These are phyloP conservation scores for Staurois parvus DNA, from an alignment of 2,797 vertebrate species.

Conservation along the genomic window DNA sequence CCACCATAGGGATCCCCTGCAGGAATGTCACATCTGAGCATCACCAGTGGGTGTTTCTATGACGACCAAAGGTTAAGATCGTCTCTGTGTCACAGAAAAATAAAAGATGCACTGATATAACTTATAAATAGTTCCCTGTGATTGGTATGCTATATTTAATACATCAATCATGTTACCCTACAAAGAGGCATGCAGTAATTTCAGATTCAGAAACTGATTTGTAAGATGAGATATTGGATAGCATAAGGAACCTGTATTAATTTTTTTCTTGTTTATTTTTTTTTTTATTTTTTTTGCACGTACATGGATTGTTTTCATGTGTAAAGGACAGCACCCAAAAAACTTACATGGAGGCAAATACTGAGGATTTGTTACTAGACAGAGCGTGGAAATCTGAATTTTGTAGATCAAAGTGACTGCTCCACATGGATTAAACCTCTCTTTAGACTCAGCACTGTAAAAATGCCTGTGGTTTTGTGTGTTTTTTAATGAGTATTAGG, in stretches of 20 bases:
- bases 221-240: background rate
- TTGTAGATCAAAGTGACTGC: too few species aligned
- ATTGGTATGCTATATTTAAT: slow-evolving; percentile 18
- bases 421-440: too few species aligned
- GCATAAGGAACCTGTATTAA: background rate
- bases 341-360: background rate
- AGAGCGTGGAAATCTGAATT: background rate
- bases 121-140: slow-evolving; percentile 43
- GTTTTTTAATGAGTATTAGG: too few species aligned
- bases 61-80: slow-evolving; percentile 53
- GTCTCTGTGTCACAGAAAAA: slow-evolving; percentile 16
- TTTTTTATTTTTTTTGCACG: background rate
- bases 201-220: slow-evolving; percentile 9
- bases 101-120: slow-evolving; percentile 30
- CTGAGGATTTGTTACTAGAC: background rate
- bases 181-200: slow-evolving; percentile 9
- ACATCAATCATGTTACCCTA: slow-evolving; percentile 37
- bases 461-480: too few species aligned
- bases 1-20: slow-evolving; percentile 29
- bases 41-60: slow-evolving; percentile 47
- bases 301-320: background rate
- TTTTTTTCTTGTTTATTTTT: background rate
- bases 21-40: slow-evolving; percentile 10
- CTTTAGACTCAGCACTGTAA: too few species aligned
- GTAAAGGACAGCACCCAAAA: too few species aligned